These are phyloP conservation scores for Oedothorax gibbosus DNA, from an alignment of 1,140 invertebrate species.

Conservation along the genomic window DNA sequence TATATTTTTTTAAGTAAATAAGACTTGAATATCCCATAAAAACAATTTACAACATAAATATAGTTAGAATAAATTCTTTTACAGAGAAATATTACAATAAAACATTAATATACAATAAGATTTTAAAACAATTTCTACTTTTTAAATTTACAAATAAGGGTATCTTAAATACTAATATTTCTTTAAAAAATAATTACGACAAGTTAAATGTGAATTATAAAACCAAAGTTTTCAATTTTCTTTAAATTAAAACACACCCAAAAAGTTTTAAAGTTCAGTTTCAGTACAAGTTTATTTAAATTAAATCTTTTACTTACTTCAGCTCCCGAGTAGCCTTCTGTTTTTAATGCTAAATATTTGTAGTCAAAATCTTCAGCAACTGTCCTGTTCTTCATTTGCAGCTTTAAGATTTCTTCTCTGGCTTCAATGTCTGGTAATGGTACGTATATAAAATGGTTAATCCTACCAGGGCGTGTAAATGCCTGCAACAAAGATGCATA, in stretches of 20 bases:
- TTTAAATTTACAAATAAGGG: background rate
- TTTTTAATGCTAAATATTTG: conserved; percentile 75
- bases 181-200: background rate
- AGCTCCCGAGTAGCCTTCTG: conserved; percentile 86
- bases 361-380: conserved; percentile 73
- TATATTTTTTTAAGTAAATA: too few relatives aligned
- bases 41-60: too few relatives aligned
- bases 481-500: conserved; percentile 73
- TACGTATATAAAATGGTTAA: conserved; percentile 91
- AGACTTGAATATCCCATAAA: too few relatives aligned
- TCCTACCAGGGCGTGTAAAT: conserved; percentile 84
- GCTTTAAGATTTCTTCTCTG: conserved; percentile 77
- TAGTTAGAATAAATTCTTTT: too few relatives aligned
- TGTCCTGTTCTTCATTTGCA: conserved; percentile 68
- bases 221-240: background rate
- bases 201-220: background rate
- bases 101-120: too few relatives aligned
- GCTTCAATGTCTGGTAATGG: conserved; percentile 82
- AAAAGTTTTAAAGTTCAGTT: background rate
- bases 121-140: background rate
- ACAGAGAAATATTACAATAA: too few relatives aligned
- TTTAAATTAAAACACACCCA: background rate
- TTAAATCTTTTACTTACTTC: conserved; percentile 74
- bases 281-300: background rate
- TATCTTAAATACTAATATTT: background rate